Base-by-base conservation (phyloP, 2,113 vertebrate species). In the Capra hircus region DNA sequence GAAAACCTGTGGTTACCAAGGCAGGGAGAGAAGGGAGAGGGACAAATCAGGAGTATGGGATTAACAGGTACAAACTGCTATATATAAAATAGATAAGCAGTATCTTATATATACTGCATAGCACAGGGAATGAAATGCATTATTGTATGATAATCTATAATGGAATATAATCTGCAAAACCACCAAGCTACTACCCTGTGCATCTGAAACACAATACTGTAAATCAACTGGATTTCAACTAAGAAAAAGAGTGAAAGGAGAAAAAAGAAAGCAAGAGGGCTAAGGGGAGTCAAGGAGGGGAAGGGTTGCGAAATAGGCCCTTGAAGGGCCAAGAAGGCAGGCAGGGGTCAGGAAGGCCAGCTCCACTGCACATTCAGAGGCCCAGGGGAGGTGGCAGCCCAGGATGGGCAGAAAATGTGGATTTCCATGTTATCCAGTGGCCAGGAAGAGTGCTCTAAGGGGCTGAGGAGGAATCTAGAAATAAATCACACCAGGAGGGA, bases 321-420 rank as follows among this genome's bases (percentile, higher is more conserved):
- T 0, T 1, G 10, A 59, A 25, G n/a, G 62, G 43, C 74, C n/a
- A 7, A 2, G n/a, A 28, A 27, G 25, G 55, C 14, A 6, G 81
- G n/a, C 19, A 14, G 60, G 45, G 5, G 30, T 36, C 74, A 71
- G 83, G 74, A 71, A 92, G 19, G 74, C 74, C 30, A 59, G 59
- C 13, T 57, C 30, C 33, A 19, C 21, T 27, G 25, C 30, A 36
- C 2, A 16, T 50, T 40, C 94, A 21, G 30, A 55, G 83, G 11
- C 30, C 84, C 50, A 33, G 90, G 48, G 25, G 9, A 48, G 25
- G 19, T 11, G 40, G 60, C 57, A 80, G 57, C 50, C 48, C 71
- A 64, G 48, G 4, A 62, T 57, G 59, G 64, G 36, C 57, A 19
- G 27, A 53, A 95, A 55, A 27, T 23, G 13, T 2, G 45, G 9